These are phyloP conservation scores for Falco peregrinus DNA, from an alignment of 2,797 vertebrate genomes.

Conservation along the genomic window DNA sequence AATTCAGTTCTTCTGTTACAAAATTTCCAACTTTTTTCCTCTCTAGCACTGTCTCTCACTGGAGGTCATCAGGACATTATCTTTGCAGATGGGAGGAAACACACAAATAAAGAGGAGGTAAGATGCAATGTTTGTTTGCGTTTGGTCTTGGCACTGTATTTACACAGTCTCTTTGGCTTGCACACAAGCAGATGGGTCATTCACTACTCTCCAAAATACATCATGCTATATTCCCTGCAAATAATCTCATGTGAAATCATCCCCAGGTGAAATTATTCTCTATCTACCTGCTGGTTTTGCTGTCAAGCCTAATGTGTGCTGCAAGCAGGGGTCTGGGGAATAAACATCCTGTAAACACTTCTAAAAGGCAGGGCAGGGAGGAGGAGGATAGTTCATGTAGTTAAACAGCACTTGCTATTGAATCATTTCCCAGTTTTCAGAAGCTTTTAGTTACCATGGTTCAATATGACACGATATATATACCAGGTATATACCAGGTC, in stretches of 20 bases:
- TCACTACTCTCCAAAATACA: not conserved
- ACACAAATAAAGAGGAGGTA: not conserved
- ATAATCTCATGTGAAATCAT: not conserved
- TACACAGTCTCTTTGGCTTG: not conserved
- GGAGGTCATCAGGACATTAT: not conserved
- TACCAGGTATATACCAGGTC: not conserved
- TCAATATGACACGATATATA: not conserved
- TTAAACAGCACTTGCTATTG: not conserved
- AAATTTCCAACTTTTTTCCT: not conserved
- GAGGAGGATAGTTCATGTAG: not conserved
- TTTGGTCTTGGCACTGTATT: not conserved
- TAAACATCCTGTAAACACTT: not conserved
- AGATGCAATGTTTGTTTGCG: not conserved
- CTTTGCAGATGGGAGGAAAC: not conserved
- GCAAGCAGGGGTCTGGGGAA: not conserved
- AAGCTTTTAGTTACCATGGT: not conserved
- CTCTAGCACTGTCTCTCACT: not conserved
- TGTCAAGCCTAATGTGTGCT: not conserved
- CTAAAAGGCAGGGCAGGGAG: not conserved
- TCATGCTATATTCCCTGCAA: not conserved
- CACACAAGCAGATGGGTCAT: accelerated
- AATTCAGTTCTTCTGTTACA: not conserved
- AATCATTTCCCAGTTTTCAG: not conserved
- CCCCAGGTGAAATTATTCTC: not conserved
- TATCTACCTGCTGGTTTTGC: not conserved